Base-by-base conservation (phyloP, 2,888 invertebrate genomes). In the Cancer borealis region DNA sequence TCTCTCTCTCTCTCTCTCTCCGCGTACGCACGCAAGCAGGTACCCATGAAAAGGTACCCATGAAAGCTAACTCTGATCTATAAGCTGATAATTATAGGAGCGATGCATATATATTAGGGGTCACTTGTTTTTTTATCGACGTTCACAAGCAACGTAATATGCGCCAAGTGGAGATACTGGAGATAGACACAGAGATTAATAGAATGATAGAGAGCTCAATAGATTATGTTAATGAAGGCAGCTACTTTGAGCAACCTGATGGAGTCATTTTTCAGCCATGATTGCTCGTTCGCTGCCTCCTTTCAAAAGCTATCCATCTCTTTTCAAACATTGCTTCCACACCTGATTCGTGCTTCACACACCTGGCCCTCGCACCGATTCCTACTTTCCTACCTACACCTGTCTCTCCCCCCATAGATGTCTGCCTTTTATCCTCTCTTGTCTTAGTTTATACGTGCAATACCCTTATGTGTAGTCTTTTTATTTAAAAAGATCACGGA, bases 161-260 rank as follows among this genome's bases (percentile, higher is more conserved):
- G 79, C 30, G 79, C 79, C 79, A 79, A 79, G 79, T 79, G 79
- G 79, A 79, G 79, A 79, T 79, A 30, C 30, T 79, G 79, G 12
- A 79, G 79, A 79, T 79, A 79, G 79, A 79, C 79, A 30, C 30
- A 30, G 79, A 79, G 79, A 79, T 79, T 79, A 79, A 79, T 79
- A 79, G 79, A 79, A 79, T 79, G 79, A 79, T 79, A 79, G 79
- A 79, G 79, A 79, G 30, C 79, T 79, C 79, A 79, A 79, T 79
- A 79, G 79, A 79, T 79, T 79, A 79, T 79, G 79, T 79, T 79
- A 79, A 79, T 79, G 79, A 79, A 79, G 79, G 79, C 79, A 79
- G 79, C 79, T 79, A 79, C 79, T 79, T 79, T 79, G 79, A 79
- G 79, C 79, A 79, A 79, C 79, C 79, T 79, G 79, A 79, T 79